Evolutionary conservation across 2,888 invertebrate genomes (phyloP), one percentile per base, ranked within the genome.

Genomic region (Ashinkailepas kermadecensis): DNA sequence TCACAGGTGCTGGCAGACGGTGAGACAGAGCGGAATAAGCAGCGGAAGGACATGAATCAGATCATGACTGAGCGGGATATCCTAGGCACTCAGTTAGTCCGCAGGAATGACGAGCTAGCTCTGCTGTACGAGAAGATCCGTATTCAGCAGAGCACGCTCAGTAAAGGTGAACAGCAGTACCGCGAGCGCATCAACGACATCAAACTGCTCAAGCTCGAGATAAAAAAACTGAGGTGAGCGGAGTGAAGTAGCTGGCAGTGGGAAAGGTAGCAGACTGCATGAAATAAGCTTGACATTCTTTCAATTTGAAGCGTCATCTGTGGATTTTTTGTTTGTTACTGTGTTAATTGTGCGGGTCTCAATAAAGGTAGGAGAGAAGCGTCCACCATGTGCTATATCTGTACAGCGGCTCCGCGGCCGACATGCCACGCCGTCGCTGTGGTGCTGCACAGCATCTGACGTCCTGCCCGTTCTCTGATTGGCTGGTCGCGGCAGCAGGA

Each of bases 101-200:
- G 95, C 23, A 89, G 95, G 83, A 95, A 95, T 86, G 95, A 95
- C 85, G 94, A 96, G 88, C 89, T 95, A 82, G 90, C 91, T 0
- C 88, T 94, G 81, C 89, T 95, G 58, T 93, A 93, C 84, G 93
- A 94, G 87, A 94, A 94, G 88, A 91, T 95, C 81, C 89, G 92
- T 82, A 93, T 95, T 83, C 89, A 94, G 84, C 92, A 95, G 87
- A 90, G 91, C n/a, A 94, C 94, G 0, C 87, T 96, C 81, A 92
- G 92, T 85, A 91, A 93, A 87, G 95, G 93, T 8, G 93, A 94
- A 86, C 89, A 89, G 0, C 92, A 93, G 84, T 95, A 95, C 87
- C 92, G 92, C 81, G 92, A 94, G 86, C 90, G 94, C 11, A 88
- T 95, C 56, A 94, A 95, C 84, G 97, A 97, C 85, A 94, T 96